Conservation (phyloP, 64 coral and sea anemone genomes). For the Porites lutea region DNA sequence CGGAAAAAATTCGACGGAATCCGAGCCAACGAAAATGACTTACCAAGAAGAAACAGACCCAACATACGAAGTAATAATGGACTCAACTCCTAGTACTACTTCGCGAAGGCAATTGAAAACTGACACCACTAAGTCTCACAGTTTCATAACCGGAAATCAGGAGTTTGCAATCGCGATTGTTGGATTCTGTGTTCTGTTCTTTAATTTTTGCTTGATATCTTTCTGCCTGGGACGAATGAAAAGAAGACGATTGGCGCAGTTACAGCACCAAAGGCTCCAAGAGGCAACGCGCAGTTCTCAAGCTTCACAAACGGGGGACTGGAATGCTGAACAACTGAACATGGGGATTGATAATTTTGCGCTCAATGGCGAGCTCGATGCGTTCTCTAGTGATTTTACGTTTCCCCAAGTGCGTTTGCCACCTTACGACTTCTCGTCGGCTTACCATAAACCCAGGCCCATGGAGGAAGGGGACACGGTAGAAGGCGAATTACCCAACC, state of each 20-base stretch:
- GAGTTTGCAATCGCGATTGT: conserved; percentile 16
- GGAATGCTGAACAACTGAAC: not conserved
- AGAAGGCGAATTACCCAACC: not conserved
- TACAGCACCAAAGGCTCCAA: not conserved
- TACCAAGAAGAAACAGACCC: not conserved
- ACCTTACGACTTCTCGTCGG: conserved; percentile 21
- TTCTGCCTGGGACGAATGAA: conserved; percentile 33
- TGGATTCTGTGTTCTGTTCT: conserved; percentile 39
- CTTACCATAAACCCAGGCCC: conserved; percentile 34
- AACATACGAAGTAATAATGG: too few relatives aligned
- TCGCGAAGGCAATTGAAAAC: not conserved
- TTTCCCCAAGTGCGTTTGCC: conserved; percentile 9
- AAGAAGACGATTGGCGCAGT: not conserved
- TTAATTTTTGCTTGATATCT: conserved; percentile 26
- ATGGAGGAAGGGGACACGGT: not conserved
- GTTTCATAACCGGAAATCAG: conserved; percentile 25
- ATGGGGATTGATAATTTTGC: conserved; percentile 35
- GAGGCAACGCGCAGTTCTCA: conserved; percentile 14
- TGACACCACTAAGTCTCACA: not conserved
- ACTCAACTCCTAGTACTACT: too few relatives aligned
- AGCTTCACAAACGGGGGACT: conserved; percentile 28
- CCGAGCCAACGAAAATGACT: not conserved
- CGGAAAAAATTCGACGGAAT: not conserved
- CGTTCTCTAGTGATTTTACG: not conserved
- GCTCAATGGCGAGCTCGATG: conserved; percentile 24